A percentile compares a stretch with the other conserved stretches of the same genome.
phyloP scores from a whole-genome alignment of 2,113 vertebrate species.

The Grammomys surdaster region DNA sequence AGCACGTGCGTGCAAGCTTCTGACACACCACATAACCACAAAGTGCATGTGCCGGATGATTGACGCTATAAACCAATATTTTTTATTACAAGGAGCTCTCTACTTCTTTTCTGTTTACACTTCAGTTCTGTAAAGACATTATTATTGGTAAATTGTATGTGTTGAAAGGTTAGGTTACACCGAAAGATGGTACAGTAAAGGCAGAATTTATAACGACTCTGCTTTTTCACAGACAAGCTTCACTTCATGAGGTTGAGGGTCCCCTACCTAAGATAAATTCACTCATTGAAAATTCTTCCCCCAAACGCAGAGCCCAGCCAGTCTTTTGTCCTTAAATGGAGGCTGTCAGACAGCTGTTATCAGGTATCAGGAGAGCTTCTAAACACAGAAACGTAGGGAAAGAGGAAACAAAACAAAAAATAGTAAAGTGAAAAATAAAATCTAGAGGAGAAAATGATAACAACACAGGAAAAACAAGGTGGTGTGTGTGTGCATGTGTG shows the following conservation, averaged over 20 bases:
- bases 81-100: background rate
- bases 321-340: conserved; percentile 26
- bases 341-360: background rate
- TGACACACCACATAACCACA: background rate
- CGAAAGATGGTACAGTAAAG: background rate
- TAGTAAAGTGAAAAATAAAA: background rate
- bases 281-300: conserved; percentile 15
- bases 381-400: background rate
- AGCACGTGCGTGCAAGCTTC: background rate
- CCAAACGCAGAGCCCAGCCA: background rate
- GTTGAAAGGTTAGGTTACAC: background rate
- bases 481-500: background rate
- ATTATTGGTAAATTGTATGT: conserved; percentile 13
- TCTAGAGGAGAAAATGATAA: background rate
- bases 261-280: background rate
- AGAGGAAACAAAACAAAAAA: background rate
- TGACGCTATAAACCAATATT: background rate
- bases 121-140: background rate
- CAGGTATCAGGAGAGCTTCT: conserved; percentile 9
- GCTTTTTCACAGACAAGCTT: background rate
- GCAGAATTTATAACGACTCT: background rate
- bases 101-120: conserved; percentile 13
- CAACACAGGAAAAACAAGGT: background rate
- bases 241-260: background rate
- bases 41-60: background rate